Base-by-base conservation (phyloP, 1,140 invertebrate genomes). In the Nasonia longicornis region DNA sequence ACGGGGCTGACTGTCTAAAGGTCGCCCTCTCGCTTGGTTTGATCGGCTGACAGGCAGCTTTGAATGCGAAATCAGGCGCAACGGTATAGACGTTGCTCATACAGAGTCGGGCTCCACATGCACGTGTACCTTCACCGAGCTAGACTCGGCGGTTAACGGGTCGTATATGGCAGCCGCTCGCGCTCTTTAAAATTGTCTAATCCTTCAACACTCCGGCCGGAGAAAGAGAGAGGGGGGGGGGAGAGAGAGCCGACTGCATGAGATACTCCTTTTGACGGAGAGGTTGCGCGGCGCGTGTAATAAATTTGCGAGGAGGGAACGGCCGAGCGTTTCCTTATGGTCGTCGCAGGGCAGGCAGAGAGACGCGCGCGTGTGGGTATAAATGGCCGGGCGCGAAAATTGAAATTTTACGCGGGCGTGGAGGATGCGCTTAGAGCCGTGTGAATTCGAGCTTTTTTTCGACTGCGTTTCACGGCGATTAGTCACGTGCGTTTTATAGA, bases 41-140 rank as follows among this genome's bases (percentile, higher is more conserved):
- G 77, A 73, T 64, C 52, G 69, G 70, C 70, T 73, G 63, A 72
- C 77, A 63, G 48, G n/a, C 67, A 52, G 52, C 58, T 73, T 35
- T 45, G 77, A 79, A 79, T 73, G 77, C 77, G 35, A 79, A 79
- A 79, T 79, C 77, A 73, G 70, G 45, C 69, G 67, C 77, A 71
- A 72, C 69, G 45, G 77, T 63, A 72, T 26, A 48, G 42, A 31
- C 8, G 64, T 26, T 26, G 26, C 64, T 58, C 20, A n/a, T 58
- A 29, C n/a, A 29, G 64, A 67, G 64, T 35, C 31, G 26, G 64
- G 6, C 16, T 20, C 16, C 16, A n/a, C 16, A 16, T 58, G 4
- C 20, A 58, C 7, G 20, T 58, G 52, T 58, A 58, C 16, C 52
- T 58, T 58, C 52, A n/a, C 52, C 52, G 20, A 58, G 16, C 26